phyloP scores from a whole-genome alignment of 2,888 invertebrate species.

The Scaptomyza flava region DNA sequence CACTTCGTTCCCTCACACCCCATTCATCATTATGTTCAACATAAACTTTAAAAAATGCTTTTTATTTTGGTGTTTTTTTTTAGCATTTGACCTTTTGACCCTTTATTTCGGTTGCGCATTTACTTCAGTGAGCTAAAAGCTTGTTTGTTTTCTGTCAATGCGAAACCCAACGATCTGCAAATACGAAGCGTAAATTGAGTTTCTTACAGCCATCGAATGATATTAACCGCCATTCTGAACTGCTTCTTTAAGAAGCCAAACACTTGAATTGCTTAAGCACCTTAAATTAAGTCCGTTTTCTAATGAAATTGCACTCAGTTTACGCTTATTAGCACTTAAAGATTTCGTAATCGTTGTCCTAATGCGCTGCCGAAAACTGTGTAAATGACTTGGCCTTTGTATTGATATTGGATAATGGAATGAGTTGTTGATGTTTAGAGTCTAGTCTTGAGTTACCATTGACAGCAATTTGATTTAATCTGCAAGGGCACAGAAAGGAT shows the following conservation, averaged over 20 bases:
- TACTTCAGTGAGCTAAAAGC: conserved; percentile 45
- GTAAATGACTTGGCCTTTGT: conserved; percentile 31
- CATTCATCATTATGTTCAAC: conserved; percentile 6
- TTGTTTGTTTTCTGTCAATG: conserved; percentile 65
- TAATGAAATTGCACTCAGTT: conserved; percentile 32
- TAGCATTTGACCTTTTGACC: conserved; percentile 61
- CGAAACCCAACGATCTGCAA: conserved; percentile 62
- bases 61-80: conserved; percentile 21
- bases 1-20: too few relatives aligned
- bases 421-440: conserved; percentile 1
- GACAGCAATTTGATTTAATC: conserved; percentile 62
- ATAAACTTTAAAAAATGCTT: conserved; percentile 27
- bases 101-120: conserved; percentile 46
- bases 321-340: conserved; percentile 27
- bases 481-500: conserved; percentile 12
- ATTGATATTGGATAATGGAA: background rate
- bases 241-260: conserved; percentile 17
- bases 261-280: background rate
- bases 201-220: conserved; percentile 4
- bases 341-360: conserved; percentile 1
- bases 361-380: background rate
- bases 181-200: conserved; percentile 48
- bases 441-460: conserved; percentile 10
- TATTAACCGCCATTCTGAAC: conserved; percentile 3
- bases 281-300: conserved; percentile 15